Percentiles rank a stretch among this genome's conserved stretches.
These are phyloP conservation scores for Bugula neritina DNA, from an alignment of 2,888 invertebrate genomes.

Conservation along the genomic window DNA sequence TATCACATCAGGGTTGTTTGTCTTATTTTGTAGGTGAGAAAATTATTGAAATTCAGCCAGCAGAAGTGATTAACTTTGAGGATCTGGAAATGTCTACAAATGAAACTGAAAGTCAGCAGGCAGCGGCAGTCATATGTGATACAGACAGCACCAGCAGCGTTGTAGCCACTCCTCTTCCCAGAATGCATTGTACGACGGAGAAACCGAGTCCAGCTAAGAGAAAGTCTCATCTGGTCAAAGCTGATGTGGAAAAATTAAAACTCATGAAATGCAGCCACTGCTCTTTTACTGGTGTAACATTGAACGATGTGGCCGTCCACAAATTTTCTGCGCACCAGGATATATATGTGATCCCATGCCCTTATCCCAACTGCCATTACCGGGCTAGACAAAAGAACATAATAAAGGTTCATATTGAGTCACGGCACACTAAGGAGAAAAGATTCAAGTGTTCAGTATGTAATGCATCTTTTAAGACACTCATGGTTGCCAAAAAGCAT, in stretches of 20 bases:
- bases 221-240: background rate
- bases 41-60: too few species aligned
- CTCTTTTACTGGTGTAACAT: background rate
- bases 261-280: background rate
- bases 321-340: background rate
- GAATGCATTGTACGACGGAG: too few species aligned
- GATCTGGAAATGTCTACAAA: background rate
- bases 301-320: background rate
- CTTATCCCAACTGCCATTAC: background rate
- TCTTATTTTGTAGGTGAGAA: too few species aligned
- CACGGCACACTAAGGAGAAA: background rate
- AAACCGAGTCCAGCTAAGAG: too few species aligned
- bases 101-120: background rate
- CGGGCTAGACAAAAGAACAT: background rate
- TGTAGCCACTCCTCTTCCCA: background rate
- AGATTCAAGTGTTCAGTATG: background rate
- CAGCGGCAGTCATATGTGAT: background rate
- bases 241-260: background rate
- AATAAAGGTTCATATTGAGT: background rate
- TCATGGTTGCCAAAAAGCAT: background rate
- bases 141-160: background rate
- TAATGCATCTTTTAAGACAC: background rate
- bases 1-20: too few species aligned
- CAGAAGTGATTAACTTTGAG: too few species aligned
- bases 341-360: background rate